Base-by-base conservation (phyloP, 2,888 invertebrate species). In the Trachelus tabidus region DNA sequence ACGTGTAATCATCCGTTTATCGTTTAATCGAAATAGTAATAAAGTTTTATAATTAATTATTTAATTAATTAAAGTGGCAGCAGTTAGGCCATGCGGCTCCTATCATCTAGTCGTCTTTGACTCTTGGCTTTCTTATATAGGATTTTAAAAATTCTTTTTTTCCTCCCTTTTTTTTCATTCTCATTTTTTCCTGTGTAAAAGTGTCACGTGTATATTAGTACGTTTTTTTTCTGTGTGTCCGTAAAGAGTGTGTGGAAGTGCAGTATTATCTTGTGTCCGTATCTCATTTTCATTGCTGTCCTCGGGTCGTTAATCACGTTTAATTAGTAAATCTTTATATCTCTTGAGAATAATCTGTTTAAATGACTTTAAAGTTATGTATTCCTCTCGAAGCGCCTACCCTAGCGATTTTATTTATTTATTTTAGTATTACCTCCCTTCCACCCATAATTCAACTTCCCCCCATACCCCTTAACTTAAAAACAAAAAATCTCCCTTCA, bases 61-160 rank as follows among this genome's bases (percentile, higher is more conserved):
- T 84, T 86, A 88, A 87, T 89, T 90, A 89, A 87, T 90, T 85
- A 88, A 89, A 90, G 89, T 91, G 91, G 91, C 90, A 91, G 91
- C 91, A 89, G 85, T 91, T 91, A 91, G 91, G 91, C 91, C 91
- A 91, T 91, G 90, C 90, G 90, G 90, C 91, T 89, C 87, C 91
- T 91, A 91, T 90, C 83, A 87, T 87, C 90, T 90, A 91, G 85
- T 90, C 90, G 84, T 89, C 88, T 89, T 89, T 87, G 88, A 90
- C 89, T 88, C 89, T 90, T 89, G 89, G 89, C 90, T 90, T 88
- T 87, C 81, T 88, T 89, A 90, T 82, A 84, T 89, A 89, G 86
- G 33, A 87, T 88, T 90, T 87, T 88, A 89, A 89, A 89, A 89
- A 84, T 77, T 75, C 56, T 81, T 37, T 69, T 75, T 76, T 35